Evolutionary conservation across 1,140 invertebrate genomes (phyloP), one percentile per base, ranked within the genome.

Genomic region (Rhagoletis pomonella): DNA sequence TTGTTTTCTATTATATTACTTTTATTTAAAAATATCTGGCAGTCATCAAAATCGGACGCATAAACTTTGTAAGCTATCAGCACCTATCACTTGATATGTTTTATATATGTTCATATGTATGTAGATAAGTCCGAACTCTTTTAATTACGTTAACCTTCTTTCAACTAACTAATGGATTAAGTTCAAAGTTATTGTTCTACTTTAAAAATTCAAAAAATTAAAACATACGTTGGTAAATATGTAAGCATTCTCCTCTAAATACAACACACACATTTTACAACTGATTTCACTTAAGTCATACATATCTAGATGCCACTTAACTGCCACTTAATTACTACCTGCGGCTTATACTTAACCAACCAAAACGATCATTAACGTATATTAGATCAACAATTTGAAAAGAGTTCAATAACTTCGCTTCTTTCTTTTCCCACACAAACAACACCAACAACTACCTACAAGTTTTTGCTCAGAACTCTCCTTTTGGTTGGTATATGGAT

Each of bases 401-500:
- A 81, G n/a, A 81, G 73, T 55, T 81, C 44, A 81, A 50, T 55
- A 81, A 81, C 73, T 17, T 81, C 19, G n/a, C 73, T 81, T 81
- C 73, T 55, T 19, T 19, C 73, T 81, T 55, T 81, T 81, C 73
- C 73, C 73, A 81, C 73, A 81, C 73, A 55, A 81, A 81, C 17
- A 81, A 81, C 73, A 81, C 50, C n/a, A n/a, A n/a, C n/a, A n/a
- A n/a, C n/a, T n/a, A n/a, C n/a, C 60, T 17, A 14, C 60, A 62
- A 62, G 42, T 69, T 73, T 29, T 73, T 73, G 67, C 42, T 3
- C 67, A 29, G 9, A 42, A 10, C n/a, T 73, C 4, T 42, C 39
- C 42, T 73, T 73, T 44, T 17, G 50, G 47, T 7, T 81, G 47
- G 55, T 19, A 81, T 17, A 55, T 3, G 55, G 44, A 55, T 50